A percentile compares a stretch with the other conserved stretches of the same genome.
These are phyloP conservation scores for Lutraria lutraria DNA, from an alignment of 2,888 invertebrate genomes.

Conservation along the genomic window DNA sequence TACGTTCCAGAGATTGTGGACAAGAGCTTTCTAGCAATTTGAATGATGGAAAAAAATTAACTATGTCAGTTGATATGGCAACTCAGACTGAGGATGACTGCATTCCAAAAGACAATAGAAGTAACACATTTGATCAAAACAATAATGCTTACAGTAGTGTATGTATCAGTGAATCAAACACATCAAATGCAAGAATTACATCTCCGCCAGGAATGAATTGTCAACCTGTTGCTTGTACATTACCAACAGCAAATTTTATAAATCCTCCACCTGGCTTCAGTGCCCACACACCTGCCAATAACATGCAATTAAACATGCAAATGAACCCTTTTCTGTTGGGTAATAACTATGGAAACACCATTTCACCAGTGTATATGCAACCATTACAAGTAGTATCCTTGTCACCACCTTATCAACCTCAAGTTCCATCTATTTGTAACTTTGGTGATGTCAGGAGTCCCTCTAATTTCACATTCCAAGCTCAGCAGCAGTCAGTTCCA, in stretches of 20 bases:
- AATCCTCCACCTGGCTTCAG: background rate
- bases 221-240: background rate
- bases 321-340: background rate
- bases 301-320: background rate
- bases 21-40: too few species aligned
- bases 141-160: background rate
- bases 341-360: background rate
- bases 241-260: background rate
- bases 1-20: background rate
- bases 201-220: background rate
- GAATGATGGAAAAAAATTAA: background rate
- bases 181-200: background rate
- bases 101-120: background rate
- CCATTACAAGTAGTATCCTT: background rate
- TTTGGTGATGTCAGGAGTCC: background rate
- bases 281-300: background rate
- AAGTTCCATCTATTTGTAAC: background rate
- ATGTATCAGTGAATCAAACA: background rate
- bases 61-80: background rate
- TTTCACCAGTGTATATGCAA: background rate
- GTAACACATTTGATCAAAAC: background rate
- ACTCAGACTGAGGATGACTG: constrained; percentile 6
- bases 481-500: background rate
- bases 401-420: background rate
- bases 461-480: background rate